Conservation (phyloP, 2,888 invertebrate genomes). For the Reticulitermes lucifugus region DNA sequence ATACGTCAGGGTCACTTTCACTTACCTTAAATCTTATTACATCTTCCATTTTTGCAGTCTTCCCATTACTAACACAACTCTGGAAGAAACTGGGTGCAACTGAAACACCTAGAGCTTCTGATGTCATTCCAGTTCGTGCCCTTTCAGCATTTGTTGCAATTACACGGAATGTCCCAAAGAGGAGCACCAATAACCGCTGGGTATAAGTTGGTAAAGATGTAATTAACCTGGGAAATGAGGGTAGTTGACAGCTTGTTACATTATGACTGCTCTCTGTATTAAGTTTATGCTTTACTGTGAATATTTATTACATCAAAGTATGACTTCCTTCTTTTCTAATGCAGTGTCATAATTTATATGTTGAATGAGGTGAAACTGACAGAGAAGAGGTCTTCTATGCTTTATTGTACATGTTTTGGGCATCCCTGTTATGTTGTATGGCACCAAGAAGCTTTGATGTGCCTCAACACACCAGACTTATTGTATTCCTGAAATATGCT, state of each 20-base stretch:
- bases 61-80: slow-evolving; percentile 94
- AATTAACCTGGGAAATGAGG: slow-evolving; percentile 75
- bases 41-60: slow-evolving; percentile 96
- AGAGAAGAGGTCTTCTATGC: no score
- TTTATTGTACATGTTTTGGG: no score
- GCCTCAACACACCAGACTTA: no score
- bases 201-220: slow-evolving; percentile 89
- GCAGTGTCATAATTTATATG: no score
- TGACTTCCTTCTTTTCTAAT: no score
- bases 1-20: background rate
- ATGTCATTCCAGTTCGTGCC: slow-evolving; percentile 93
- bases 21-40: slow-evolving; percentile 92
- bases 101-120: slow-evolving; percentile 94
- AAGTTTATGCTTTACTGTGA: no score
- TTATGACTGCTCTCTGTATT: no score
- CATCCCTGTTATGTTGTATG: no score
- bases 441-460: no score
- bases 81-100: slow-evolving; percentile 97
- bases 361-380: no score
- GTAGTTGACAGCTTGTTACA: background rate
- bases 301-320: no score
- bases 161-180: slow-evolving; percentile 97
- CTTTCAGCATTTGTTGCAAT: slow-evolving; percentile 93
- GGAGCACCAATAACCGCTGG: slow-evolving; percentile 91
- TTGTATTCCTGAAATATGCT: no score